Evolutionary conservation across 2,888 invertebrate genomes (phyloP), one percentile per base, ranked within the genome.

Genomic region (Rhagophthalmus giganteus): DNA sequence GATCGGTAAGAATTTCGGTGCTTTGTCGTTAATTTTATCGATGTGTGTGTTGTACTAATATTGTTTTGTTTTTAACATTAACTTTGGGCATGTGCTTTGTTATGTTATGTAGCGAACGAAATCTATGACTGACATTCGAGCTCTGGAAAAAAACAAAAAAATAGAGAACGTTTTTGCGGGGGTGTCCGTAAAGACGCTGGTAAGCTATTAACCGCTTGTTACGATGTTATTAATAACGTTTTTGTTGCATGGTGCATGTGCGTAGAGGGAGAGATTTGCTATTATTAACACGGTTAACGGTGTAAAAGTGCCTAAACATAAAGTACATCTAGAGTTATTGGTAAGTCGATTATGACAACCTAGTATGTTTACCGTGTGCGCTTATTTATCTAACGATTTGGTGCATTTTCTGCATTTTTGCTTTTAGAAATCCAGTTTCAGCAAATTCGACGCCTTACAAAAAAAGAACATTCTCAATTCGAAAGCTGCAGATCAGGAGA

Each of bases 371-470:
- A n/a, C n/a, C n/a, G n/a, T n/a, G n/a, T n/a, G n/a, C n/a, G n/a
- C n/a, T n/a, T n/a, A n/a, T 15, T 14, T 40, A 10, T 9, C 28
- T 8, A 26, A 25, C 15, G 26, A 6, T 34, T 7, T 24, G 10
- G 5, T 35, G 3, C 12, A 10, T 14, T 38, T 26, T 6, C 10
- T 26, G 7, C 27, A 7, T 25, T 49, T 55, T 54, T 52, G 30
- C 54, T 64, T 63, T 57, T 60, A 87, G 87, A 87, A 86, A 78
- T 85, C 84, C 60, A 87, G 87, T 74, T 87, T 87, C 72, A 86
- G 80, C 70, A 87, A 87, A 76, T 87, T 87, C 71, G 87, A 87
- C 70, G 83, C 84, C 39, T 74, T 86, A 42, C 83, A 81, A 67
- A 86, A 85, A 75, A 83, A 84, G 69, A 81, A 81, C 52, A 78